Conservation (phyloP, 2,113 vertebrate genomes). For the Megaceryle maxima region DNA sequence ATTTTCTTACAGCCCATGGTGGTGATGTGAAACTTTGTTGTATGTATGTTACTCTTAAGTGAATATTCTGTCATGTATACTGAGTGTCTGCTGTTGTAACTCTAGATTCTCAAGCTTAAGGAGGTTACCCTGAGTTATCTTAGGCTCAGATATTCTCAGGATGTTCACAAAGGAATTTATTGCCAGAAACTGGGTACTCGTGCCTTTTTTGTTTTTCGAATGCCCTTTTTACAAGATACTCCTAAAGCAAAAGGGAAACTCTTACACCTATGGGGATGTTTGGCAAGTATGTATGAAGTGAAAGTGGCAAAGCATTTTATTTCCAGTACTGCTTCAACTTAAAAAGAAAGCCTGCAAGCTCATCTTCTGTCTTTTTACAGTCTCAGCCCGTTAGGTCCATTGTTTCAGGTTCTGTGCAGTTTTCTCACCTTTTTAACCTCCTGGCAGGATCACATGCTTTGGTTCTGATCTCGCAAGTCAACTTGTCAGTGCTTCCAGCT, state of each 20-base stretch:
- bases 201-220: not conserved
- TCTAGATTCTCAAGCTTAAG: not conserved
- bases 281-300: not conserved
- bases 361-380: not conserved
- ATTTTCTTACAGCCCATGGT: not conserved
- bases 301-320: not conserved
- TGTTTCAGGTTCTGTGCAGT: not conserved
- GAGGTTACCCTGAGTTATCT: not conserved
- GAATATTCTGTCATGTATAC: not conserved
- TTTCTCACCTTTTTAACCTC: not conserved
- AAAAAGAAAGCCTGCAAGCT: not conserved
- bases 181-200: not conserved
- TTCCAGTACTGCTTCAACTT: not conserved
- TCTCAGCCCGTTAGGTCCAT: not conserved
- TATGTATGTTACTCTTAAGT: not conserved
- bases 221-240: not conserved
- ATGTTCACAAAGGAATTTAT: not conserved
- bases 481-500: not conserved
- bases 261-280: not conserved
- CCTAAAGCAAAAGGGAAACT: not conserved
- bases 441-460: not conserved
- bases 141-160: not conserved
- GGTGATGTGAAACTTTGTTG: not conserved
- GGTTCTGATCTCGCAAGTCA: not conserved
- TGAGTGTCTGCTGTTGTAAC: not conserved